Conservation (phyloP, 2,113 vertebrate species). For the Seriola aureovittata region DNA sequence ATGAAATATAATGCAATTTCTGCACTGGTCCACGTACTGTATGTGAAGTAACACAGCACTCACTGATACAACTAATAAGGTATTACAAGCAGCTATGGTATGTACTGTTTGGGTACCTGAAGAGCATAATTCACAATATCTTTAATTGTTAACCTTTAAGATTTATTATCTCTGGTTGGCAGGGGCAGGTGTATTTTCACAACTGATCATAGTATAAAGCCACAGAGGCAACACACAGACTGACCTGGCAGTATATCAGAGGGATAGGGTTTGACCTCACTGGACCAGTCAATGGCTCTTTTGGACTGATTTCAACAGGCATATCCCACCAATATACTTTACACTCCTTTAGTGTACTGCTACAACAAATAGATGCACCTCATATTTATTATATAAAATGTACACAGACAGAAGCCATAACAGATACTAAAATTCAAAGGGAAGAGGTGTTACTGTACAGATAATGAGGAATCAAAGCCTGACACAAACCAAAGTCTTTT, state of each 20-base stretch:
- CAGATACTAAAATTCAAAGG: background rate
- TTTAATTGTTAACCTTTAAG: slow-evolving; percentile 5
- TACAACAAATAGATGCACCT: background rate
- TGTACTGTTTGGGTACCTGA: background rate
- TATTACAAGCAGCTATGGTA: background rate
- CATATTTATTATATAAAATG: background rate
- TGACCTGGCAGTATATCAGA: slow-evolving; percentile 26
- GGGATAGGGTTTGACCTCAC: slow-evolving; percentile 13
- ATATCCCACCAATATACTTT: slow-evolving; percentile 29
- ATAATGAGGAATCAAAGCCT: background rate
- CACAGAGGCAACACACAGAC: slow-evolving; percentile 3
- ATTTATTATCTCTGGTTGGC: background rate
- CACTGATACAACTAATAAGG: background rate
- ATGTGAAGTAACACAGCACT: background rate
- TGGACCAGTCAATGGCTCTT: slow-evolving; percentile 19
- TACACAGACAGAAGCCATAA: background rate
- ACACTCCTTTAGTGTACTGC: background rate
- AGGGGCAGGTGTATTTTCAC: slow-evolving; percentile 34
- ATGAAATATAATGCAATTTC: background rate
- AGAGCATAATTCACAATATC: background rate
- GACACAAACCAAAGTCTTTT: slow-evolving; percentile 1
- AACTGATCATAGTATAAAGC: slow-evolving; percentile 29
- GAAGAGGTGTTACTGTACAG: background rate
- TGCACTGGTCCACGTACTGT: background rate
- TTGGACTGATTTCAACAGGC: slow-evolving; percentile 23